These are phyloP conservation scores for Drosophila tripunctata DNA, from an alignment of 2,888 invertebrate genomes.

Conservation along the genomic window DNA sequence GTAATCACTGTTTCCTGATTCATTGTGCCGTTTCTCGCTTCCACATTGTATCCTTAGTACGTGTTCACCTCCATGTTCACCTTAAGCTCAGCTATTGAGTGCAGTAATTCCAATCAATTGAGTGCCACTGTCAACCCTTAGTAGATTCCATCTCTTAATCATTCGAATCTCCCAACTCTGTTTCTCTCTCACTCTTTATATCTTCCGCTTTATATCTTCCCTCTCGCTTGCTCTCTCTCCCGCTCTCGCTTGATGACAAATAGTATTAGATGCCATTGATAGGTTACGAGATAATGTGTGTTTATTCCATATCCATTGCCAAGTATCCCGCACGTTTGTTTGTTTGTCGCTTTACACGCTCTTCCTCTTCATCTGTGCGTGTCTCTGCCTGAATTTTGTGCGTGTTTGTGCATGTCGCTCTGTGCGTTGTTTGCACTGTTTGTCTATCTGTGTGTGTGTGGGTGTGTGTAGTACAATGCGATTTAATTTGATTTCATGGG, in stretches of 20 bases:
- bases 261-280: slow-evolving; percentile 32
- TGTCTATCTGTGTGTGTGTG: slow-evolving; percentile 26
- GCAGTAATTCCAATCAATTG: too few relatives aligned
- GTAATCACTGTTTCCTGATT: too few relatives aligned
- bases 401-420: slow-evolving; percentile 9
- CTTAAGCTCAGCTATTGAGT: too few relatives aligned
- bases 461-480: slow-evolving; percentile 12
- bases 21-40: too few relatives aligned
- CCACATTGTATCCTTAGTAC: too few relatives aligned
- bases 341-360: background rate
- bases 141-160: background rate
- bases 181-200: background rate
- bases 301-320: slow-evolving; percentile 27
- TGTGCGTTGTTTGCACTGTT: slow-evolving; percentile 23
- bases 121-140: slow-evolving; percentile 4
- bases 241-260: slow-evolving; percentile 14
- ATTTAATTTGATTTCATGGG: slow-evolving; percentile 51
- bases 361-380: slow-evolving; percentile 1
- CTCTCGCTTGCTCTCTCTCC: background rate
- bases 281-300: slow-evolving; percentile 34
- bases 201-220: background rate
- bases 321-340: slow-evolving; percentile 18
- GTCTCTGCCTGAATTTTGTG: slow-evolving; percentile 1
- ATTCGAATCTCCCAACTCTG: background rate
- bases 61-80: background rate